phyloP scores from a whole-genome alignment of 1,140 invertebrate species.

The Samia ricini region DNA sequence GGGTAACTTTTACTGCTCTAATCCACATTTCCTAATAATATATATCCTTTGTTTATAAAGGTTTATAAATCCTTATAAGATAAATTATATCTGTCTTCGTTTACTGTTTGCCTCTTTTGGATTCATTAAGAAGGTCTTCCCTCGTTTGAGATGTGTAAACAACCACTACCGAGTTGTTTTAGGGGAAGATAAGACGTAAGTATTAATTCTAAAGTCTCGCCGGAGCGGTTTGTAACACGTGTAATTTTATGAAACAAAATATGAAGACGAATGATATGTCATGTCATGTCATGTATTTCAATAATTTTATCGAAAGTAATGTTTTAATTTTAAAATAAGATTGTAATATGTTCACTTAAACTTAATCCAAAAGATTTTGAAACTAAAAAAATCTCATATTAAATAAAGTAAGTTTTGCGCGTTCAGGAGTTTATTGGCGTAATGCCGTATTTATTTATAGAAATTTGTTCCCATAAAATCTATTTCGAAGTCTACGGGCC shows the following conservation, averaged over 20 bases:
- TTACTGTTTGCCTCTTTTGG: slow-evolving; percentile 9
- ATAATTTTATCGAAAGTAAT: too few relatives aligned
- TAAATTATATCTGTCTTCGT: not conserved
- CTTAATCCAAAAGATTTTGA: not conserved
- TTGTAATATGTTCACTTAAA: not conserved
- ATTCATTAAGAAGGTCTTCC: slow-evolving; percentile 10
- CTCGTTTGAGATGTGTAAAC: slow-evolving; percentile 28
- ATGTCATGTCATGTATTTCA: too few relatives aligned
- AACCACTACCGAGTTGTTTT: slow-evolving; percentile 29
- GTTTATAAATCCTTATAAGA: not conserved
- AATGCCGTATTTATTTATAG: slow-evolving; percentile 1
- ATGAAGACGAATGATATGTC: too few relatives aligned
- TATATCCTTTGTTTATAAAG: too few relatives aligned
- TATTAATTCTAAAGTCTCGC: slow-evolving; percentile 30
- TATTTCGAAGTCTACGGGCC: not conserved
- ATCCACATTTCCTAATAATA: too few relatives aligned
- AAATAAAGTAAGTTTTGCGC: not conserved
- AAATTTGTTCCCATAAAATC: not conserved
- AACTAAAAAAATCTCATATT: not conserved
- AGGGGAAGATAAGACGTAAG: slow-evolving; percentile 35
- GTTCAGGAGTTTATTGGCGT: slow-evolving; percentile 9
- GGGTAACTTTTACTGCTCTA: too few relatives aligned
- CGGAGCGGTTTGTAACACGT: too few relatives aligned
- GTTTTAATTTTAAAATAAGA: too few relatives aligned
- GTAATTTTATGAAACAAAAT: too few relatives aligned